These are phyloP conservation scores for Hemibagrus guttatus DNA, from an alignment of 2,797 vertebrate species.

Conservation along the genomic window DNA sequence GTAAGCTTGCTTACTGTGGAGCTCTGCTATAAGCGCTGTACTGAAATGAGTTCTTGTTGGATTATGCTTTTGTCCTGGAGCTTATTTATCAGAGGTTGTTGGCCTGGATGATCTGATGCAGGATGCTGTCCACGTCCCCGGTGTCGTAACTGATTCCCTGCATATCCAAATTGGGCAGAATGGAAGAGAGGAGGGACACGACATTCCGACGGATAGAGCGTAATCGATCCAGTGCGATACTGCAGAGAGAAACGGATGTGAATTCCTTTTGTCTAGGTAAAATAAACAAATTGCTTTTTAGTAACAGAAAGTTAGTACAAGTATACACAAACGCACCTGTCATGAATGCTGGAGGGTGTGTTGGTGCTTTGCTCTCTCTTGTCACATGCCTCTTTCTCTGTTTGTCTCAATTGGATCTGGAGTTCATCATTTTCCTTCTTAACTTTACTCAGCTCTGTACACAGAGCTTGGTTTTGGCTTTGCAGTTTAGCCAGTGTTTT, in stretches of 20 bases:
- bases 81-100: constrained; percentile 62
- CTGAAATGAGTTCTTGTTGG: background rate
- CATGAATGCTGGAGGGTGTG: constrained; percentile 29
- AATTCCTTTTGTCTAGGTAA: background rate
- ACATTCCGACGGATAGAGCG: constrained; percentile 73
- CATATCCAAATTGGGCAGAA: constrained; percentile 80
- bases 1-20: background rate
- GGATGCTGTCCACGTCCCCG: constrained; percentile 78
- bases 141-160: constrained; percentile 77
- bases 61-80: background rate
- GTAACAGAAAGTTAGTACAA: too few relatives aligned
- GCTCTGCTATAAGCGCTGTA: background rate
- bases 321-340: constrained; percentile 60
- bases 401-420: constrained; percentile 63
- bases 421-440: constrained; percentile 70
- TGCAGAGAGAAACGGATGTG: constrained; percentile 54
- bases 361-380: constrained; percentile 58
- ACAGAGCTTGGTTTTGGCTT: constrained; percentile 65
- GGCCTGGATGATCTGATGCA: constrained; percentile 81
- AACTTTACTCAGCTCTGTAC: constrained; percentile 63
- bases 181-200: constrained; percentile 77
- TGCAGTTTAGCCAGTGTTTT: constrained; percentile 66
- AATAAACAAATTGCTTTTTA: background rate
- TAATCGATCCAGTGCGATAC: constrained; percentile 70
- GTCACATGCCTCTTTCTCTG: constrained; percentile 65